Percentiles rank a stretch among this genome's conserved stretches.
Conservation (phyloP, 2,797 vertebrate genomes). For the Margarornis squamiger region DNA sequence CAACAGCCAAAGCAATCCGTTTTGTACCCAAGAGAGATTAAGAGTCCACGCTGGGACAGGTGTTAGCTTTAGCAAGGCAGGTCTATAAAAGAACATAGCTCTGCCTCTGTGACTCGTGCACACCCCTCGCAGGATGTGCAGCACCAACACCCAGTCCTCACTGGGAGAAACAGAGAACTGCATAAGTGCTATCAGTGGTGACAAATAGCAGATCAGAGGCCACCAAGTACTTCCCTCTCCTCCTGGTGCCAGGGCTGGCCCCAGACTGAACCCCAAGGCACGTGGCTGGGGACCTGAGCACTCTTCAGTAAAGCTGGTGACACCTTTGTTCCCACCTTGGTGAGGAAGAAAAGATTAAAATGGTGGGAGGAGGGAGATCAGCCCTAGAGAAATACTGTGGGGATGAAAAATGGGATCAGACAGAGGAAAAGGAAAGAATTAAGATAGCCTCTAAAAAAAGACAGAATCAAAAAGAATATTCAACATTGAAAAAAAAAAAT, state of each 20-base stretch:
- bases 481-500: rapidly evolving
- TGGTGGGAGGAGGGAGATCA: not conserved
- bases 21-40: not conserved
- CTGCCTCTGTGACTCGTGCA: not conserved
- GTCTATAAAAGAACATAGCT: not conserved
- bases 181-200: not conserved
- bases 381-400: not conserved
- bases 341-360: not conserved
- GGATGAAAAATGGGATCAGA: not conserved
- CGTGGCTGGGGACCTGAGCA: rapidly evolving
- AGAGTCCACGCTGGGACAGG: rapidly evolving
- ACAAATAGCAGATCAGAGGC: not conserved
- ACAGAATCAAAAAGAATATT: not conserved
- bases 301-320: not conserved
- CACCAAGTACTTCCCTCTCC: not conserved
- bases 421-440: not conserved
- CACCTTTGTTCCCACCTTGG: not conserved
- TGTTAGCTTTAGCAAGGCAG: not conserved
- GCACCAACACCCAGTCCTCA: rapidly evolving
- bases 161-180: rapidly evolving
- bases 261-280: not conserved
- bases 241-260: rapidly evolving
- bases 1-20: rapidly evolving
- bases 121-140: rapidly evolving
- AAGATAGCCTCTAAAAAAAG: not conserved